Base-by-base conservation (phyloP, 2,113 vertebrate genomes). In the Gambusia holbrooki region DNA sequence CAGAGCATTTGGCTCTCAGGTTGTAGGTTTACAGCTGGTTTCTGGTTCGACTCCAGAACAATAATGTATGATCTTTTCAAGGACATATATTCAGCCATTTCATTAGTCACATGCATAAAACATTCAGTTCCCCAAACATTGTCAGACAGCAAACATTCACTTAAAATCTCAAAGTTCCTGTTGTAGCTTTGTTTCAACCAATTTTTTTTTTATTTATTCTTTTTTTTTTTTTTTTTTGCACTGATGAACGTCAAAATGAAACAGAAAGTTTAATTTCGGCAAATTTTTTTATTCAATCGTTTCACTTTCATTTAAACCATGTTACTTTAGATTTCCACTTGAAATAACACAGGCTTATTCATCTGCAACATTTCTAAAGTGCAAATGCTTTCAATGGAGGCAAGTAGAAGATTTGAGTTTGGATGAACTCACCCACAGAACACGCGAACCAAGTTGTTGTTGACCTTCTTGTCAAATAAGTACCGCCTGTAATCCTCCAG, bases 401-500 rank as follows among this genome's bases (percentile, higher is more conserved):
- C 4, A 48, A 48, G 4, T 48, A 48, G 45, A 48, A 48, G 15
- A 19, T 17, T 17, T 48, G 17, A 48, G 45, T 48, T 48, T 48
- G 15, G 15, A 3, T 27, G 12, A 7, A 92, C 96, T 96, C 80
- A 98, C 98, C 95, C 90, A 79, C 93, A 95, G 71, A 97, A 99
- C 8, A 97, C 96, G 62, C 82, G 93, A 25, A 95, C 96, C 60
- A 94, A 8, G 62, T 95, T 94, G 75, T 96, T 96, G 92, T 99
- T 99, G 90, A 99, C 96, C 80, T 90, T 95, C 84, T 95, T 96
- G 90, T 99, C 98, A 30, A 96, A 96, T 87, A 95, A 90, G 86
- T 98, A 97, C 64, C 96, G 97, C 4, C 96, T 94, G 84, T 97
- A 99, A 89, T 99, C 98, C 83, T 99, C 98, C 81, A 99, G 87